Conservation (phyloP, 2,113 vertebrate genomes). For the Pristiophorus japonicus region DNA sequence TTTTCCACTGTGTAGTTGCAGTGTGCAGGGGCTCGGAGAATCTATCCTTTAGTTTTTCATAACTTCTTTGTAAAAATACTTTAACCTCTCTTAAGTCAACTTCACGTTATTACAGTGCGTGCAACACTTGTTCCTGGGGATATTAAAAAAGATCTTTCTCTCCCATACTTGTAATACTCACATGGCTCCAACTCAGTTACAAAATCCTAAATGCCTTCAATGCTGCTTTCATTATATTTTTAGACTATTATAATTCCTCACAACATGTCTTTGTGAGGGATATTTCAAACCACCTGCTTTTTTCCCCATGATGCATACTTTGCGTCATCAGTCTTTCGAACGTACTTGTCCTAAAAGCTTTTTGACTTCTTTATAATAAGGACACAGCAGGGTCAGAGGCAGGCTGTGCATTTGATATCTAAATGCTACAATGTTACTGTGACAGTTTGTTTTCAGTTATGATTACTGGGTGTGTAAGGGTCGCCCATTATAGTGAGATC, state of each 20-base stretch:
- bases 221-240: slow-evolving; percentile 66
- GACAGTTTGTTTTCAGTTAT: slow-evolving; percentile 45
- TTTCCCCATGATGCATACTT: slow-evolving; percentile 53
- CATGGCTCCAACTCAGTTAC: not conserved
- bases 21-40: not conserved
- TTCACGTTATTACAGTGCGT: not conserved
- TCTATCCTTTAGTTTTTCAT: not conserved
- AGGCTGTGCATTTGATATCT: slow-evolving; percentile 52
- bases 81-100: not conserved
- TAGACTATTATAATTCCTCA: slow-evolving; percentile 49
- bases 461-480: slow-evolving; percentile 42
- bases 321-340: slow-evolving; percentile 70
- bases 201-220: not conserved
- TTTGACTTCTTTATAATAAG: slow-evolving; percentile 70
- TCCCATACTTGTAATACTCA: not conserved
- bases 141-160: not conserved
- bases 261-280: slow-evolving; percentile 63
- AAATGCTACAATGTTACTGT: slow-evolving; percentile 39
- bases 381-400: slow-evolving; percentile 61
- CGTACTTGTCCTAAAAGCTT: slow-evolving; percentile 69
- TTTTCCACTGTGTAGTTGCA: not conserved
- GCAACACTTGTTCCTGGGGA: not conserved
- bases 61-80: not conserved
- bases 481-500: slow-evolving; percentile 44
- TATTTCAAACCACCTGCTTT: slow-evolving; percentile 74